Conservation (phyloP, 2,888 invertebrate species). For the Temnothorax ravouxi region DNA sequence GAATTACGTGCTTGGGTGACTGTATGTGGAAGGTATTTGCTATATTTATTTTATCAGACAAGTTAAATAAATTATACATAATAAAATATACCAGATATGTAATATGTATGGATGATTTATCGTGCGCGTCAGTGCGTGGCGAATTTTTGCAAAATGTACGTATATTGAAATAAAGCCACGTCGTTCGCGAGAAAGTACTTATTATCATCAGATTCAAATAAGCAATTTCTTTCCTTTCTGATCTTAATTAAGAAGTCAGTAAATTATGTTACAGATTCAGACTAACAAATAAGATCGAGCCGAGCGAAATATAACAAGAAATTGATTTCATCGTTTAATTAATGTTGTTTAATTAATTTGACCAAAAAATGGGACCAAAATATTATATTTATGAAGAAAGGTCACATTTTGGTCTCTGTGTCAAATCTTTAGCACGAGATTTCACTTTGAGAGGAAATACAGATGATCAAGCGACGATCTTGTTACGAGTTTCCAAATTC, state of each 20-base stretch:
- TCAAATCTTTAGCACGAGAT: background rate
- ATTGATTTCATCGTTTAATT: background rate
- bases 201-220: background rate
- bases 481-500: background rate
- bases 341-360: background rate
- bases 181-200: background rate
- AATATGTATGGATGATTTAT: background rate
- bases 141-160: background rate
- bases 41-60: background rate
- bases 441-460: background rate
- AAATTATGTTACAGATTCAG: background rate
- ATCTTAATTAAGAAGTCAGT: background rate
- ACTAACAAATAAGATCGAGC: background rate
- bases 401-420: background rate
- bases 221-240: background rate
- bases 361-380: too few relatives aligned
- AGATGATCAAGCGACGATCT: background rate
- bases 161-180: background rate
- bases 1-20: background rate
- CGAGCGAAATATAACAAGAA: background rate
- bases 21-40: background rate
- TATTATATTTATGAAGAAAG: background rate
- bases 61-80: conserved; percentile 3
- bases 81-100: background rate
- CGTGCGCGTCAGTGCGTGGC: background rate